Conservation (phyloP, 2,113 vertebrate genomes). For the Pangasianodon hypophthalmus region DNA sequence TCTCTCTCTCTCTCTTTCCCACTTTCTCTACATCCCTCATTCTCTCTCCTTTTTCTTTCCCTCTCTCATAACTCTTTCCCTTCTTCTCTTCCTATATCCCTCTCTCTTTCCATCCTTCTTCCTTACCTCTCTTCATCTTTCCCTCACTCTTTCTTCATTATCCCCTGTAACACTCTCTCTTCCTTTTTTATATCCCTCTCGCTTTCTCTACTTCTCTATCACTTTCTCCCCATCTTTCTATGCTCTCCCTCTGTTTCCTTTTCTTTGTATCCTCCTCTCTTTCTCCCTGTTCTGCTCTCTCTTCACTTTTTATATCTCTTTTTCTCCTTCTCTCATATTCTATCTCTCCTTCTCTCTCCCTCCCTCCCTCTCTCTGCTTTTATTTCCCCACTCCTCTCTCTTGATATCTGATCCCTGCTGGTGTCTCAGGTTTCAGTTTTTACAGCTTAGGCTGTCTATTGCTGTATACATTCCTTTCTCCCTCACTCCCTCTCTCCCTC, state of each 20-base stretch:
- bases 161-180: neutral
- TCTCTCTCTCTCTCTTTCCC: neutral
- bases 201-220: neutral
- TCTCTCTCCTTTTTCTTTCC: neutral
- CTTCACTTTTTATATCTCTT: constrained; percentile 50
- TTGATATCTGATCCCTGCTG: constrained; percentile 92
- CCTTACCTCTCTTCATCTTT: constrained; percentile 80
- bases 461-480: constrained; percentile 99
- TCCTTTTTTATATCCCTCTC: neutral
- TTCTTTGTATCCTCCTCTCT: constrained; percentile 43
- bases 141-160: constrained; percentile 71
- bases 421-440: constrained; percentile 97
- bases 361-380: constrained; percentile 74
- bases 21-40: neutral
- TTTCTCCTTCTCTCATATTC: constrained; percentile 49
- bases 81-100: constrained; percentile 57
- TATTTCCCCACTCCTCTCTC: constrained; percentile 95
- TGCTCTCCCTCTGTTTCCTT: neutral
- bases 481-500: constrained; percentile 74
- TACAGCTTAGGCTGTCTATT: constrained; percentile 96
- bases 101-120: constrained; percentile 63
- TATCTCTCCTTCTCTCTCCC: constrained; percentile 25
- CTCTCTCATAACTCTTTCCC: neutral
- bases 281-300: constrained; percentile 66
- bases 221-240: neutral